Evolutionary conservation across 1,140 invertebrate genomes (phyloP).

Genomic region (Formica selysi): DNA sequence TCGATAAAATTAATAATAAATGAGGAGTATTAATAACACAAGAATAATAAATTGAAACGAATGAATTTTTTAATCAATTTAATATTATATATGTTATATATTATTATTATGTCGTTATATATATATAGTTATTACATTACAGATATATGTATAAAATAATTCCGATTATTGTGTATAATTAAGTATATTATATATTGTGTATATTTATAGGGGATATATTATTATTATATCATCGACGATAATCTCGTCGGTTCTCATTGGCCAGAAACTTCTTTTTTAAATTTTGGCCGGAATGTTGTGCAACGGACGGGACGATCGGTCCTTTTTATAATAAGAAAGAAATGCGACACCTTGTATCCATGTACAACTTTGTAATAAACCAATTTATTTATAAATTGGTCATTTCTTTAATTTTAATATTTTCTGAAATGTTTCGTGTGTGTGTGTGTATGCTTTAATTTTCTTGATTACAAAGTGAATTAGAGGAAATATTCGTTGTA

Average conservation of each 20-base stretch:
- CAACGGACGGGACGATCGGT: slow-evolving; percentile 50
- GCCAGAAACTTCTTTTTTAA: slow-evolving; percentile 3
- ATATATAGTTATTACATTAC: slow-evolving; percentile 47
- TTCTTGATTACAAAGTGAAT: too few species aligned
- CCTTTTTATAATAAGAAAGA: slow-evolving; percentile 41
- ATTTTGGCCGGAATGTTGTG: slow-evolving; percentile 38
- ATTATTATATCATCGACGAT: slow-evolving; percentile 60
- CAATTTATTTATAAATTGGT: slow-evolving; percentile 71
- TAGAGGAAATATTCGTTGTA: too few species aligned
- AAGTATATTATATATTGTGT: slow-evolving; percentile 43
- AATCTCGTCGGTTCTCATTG: slow-evolving; percentile 65
- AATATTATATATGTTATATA: slow-evolving; percentile 64
- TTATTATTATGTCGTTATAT: slow-evolving; percentile 48
- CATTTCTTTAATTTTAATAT: too few species aligned
- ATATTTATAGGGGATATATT: slow-evolving; percentile 74
- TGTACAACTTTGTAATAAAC: slow-evolving; percentile 76
- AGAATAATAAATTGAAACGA: slow-evolving; percentile 16
- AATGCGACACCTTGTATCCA: slow-evolving; percentile 58
- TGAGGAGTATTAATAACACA: background rate
- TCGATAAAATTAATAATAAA: slow-evolving; percentile 18
- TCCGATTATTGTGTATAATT: slow-evolving; percentile 50
- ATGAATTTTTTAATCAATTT: slow-evolving; percentile 44
- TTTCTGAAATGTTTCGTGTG: too few species aligned
- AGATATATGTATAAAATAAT: slow-evolving; percentile 46
- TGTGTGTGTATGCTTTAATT: too few species aligned